phyloP scores from a whole-genome alignment of 2,797 vertebrate species.

The Rhabdophis nuchalis region DNA sequence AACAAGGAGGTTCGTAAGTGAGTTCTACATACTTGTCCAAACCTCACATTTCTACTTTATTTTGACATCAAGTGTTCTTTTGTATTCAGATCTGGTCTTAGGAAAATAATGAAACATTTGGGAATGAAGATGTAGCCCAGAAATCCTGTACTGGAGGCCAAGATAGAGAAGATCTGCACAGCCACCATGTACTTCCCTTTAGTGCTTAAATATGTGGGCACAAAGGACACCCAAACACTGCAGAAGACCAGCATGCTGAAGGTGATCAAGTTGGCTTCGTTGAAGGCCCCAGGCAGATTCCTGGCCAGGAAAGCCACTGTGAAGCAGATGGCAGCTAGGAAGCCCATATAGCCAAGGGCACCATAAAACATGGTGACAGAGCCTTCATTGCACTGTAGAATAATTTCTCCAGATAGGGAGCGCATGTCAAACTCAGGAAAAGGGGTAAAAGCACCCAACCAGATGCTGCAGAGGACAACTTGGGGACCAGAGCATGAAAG shows the following conservation, averaged over 20 bases:
- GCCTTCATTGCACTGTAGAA: not conserved
- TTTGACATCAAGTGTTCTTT: not conserved
- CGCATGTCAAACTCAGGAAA: not conserved
- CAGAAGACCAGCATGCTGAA: no score
- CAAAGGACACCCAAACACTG: not conserved
- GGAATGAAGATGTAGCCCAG: no score
- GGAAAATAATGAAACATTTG: not conserved
- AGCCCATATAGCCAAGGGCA: not conserved
- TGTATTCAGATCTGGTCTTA: not conserved
- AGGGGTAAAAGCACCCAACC: not conserved
- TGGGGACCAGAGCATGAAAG: not conserved
- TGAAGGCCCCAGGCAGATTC: no score
- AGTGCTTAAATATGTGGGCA: no score
- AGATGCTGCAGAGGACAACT: not conserved
- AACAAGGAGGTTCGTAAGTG: no score
- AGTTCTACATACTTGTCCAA: no score
- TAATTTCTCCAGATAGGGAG: not conserved
- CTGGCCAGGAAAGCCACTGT: no score
- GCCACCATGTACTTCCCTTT: no score
- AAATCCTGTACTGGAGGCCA: no score
- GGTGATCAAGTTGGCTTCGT: no score
- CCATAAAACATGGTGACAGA: not conserved
- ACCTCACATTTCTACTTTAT: not conserved
- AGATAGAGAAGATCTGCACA: no score
- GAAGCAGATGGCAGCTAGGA: not conserved